Percentiles rank a stretch among this genome's conserved stretches.
Evolutionary conservation across 2,888 invertebrate species (phyloP).

Genomic region (Brenthis ino): DNA sequence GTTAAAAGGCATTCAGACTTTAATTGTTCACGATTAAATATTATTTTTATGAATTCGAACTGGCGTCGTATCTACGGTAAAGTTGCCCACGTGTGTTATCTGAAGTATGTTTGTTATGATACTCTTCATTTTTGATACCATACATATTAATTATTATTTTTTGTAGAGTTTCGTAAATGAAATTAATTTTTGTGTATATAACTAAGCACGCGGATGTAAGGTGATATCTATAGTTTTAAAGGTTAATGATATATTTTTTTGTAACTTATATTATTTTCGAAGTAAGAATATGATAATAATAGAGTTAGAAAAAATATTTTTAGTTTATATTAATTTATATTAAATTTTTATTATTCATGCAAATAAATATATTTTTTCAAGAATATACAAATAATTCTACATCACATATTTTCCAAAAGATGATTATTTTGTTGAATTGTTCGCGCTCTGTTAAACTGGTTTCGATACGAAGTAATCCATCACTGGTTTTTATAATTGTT

Average conservation of each 20-base stretch:
- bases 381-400: background rate
- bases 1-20: conserved; percentile 2
- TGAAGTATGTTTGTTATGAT: background rate
- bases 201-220: too few relatives aligned
- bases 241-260: too few relatives aligned
- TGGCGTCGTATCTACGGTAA: background rate
- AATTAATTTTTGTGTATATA: too few relatives aligned
- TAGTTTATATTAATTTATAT: background rate
- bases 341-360: background rate
- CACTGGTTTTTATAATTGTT: background rate
- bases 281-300: too few relatives aligned
- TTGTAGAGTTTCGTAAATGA: too few relatives aligned
- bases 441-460: background rate
- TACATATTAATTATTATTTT: too few relatives aligned
- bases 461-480: background rate
- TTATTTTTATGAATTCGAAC: background rate
- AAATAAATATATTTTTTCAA: background rate
- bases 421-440: conserved; percentile 4
- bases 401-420: background rate
- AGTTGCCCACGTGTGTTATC: background rate
- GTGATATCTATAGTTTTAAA: too few relatives aligned
- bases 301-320: too few relatives aligned
- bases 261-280: too few relatives aligned
- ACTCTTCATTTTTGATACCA: background rate
- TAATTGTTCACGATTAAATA: background rate